Base-by-base conservation (phyloP, 2,888 invertebrate genomes). In the Xiphydria camelus region DNA sequence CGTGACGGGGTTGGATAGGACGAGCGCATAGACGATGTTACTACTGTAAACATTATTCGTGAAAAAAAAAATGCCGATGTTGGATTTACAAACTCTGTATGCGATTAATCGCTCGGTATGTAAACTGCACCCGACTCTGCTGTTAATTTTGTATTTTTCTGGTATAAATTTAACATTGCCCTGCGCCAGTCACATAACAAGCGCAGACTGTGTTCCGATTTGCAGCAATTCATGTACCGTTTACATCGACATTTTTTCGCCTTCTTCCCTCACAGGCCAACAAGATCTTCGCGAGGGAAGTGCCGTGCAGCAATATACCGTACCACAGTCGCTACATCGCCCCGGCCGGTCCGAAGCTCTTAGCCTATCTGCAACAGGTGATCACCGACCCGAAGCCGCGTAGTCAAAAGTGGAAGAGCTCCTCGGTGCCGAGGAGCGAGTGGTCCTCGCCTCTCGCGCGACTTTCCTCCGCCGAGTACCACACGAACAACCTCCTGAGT, bases 251-350 rank as follows among this genome's bases (percentile, higher is more conserved):
- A 3, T 12, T 4, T 15, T 7, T 37, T 23, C 7, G 3, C 5
- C 5, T 18, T 26, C 20, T 15, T 18, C 22, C 14, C n/a, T 25
- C n/a, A 9, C 80, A 84, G 49, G 79, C 80, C 0, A 83, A 90
- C 57, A 87, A 86, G 1, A 81, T 91, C 33, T 92, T 92, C 64
- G 91, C 91, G 0, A 84, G 86, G 51, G 86, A 89, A 62, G 92
- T 95, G 0, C 86, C 89, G 17, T 90, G 91, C 62, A 85, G 90
- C 39, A 91, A 92, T 64, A 90, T 93, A 57, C 91, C 95, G 0
- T 95, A 94, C 66, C 94, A 95, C 69, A 92, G 92, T 46, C 82
- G 84, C 41, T 91, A 91, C 60, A 91, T 95, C 61, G 79, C 83
- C 2, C 80, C 83, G 26, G 85, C 87, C 52, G 89, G 88, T 14